These are phyloP conservation scores for Novumbra hubbsi DNA, from an alignment of 2,797 vertebrate genomes.

Conservation along the genomic window DNA sequence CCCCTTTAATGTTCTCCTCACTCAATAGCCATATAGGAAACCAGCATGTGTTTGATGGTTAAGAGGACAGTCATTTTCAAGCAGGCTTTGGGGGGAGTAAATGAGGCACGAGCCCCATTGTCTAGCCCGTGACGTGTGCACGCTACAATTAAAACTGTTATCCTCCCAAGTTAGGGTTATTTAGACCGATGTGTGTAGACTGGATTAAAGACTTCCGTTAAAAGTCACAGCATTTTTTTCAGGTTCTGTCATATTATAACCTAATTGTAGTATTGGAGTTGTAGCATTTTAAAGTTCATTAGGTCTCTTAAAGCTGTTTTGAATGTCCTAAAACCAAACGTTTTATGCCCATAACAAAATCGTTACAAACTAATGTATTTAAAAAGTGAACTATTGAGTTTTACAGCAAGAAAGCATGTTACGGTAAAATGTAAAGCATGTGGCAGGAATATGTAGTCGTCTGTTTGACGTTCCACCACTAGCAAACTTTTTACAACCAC, in stretches of 20 bases:
- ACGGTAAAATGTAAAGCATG: not conserved
- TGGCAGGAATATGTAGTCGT: constrained; percentile 21
- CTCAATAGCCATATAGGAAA: constrained; percentile 13
- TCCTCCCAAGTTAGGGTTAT: not conserved
- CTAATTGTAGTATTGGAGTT: not conserved
- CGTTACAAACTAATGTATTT: not conserved
- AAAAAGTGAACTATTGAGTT: not conserved
- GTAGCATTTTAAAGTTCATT: not conserved
- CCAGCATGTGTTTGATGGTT: constrained; percentile 11
- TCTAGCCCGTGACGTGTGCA: constrained; percentile 8
- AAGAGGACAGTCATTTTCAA: constrained; percentile 8
- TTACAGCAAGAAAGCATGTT: not conserved
- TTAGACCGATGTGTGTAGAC: not conserved
- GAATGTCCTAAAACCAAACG: not conserved
- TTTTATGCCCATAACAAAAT: not conserved
- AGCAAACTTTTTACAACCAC: constrained; percentile 42
- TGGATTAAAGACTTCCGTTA: not conserved
- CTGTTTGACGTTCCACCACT: constrained; percentile 30
- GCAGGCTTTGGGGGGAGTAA: not conserved
- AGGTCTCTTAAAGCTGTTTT: constrained; percentile 1
- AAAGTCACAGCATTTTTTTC: not conserved
- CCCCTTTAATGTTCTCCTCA: constrained; percentile 6
- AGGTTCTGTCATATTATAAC: not conserved
- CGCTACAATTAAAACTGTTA: not conserved
- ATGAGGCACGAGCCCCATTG: constrained; percentile 6